phyloP scores from a whole-genome alignment of 2,113 vertebrate species.

The Aix galericulata region DNA sequence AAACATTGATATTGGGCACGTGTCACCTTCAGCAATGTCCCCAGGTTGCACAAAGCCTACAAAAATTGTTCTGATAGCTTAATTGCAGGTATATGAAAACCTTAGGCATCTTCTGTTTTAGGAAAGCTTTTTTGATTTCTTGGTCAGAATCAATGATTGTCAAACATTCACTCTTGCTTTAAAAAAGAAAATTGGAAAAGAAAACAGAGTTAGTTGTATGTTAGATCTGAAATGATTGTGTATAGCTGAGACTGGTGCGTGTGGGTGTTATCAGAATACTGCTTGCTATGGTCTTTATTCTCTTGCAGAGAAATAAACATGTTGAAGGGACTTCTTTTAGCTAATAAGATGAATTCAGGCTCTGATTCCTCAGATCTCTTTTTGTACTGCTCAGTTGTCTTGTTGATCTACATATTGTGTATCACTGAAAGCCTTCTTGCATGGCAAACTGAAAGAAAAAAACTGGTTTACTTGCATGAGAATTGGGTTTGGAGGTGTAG shows the following conservation, averaged over 20 bases:
- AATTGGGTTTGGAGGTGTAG: not conserved
- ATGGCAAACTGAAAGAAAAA: not conserved
- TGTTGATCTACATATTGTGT: not conserved
- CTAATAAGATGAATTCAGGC: not conserved
- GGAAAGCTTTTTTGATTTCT: not conserved
- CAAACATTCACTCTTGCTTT: not conserved
- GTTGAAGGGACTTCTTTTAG: not conserved
- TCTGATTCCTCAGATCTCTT: not conserved
- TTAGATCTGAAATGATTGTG: not conserved
- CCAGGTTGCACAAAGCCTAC: not conserved
- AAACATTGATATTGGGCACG: rapidly evolving
- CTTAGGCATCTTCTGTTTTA: not conserved
- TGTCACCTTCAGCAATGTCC: not conserved
- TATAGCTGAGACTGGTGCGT: not conserved
- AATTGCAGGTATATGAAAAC: not conserved
- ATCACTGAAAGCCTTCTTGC: not conserved
- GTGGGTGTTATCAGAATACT: not conserved
- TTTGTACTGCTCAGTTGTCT: not conserved
- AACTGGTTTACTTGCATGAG: rapidly evolving
- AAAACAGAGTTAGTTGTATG: not conserved
- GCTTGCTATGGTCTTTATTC: not conserved
- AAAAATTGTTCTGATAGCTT: not conserved
- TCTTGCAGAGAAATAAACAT: not conserved
- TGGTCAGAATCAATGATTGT: not conserved
- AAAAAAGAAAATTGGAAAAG: not conserved